Conservation (phyloP, 2,888 invertebrate genomes). For the Ischnura elegans region DNA sequence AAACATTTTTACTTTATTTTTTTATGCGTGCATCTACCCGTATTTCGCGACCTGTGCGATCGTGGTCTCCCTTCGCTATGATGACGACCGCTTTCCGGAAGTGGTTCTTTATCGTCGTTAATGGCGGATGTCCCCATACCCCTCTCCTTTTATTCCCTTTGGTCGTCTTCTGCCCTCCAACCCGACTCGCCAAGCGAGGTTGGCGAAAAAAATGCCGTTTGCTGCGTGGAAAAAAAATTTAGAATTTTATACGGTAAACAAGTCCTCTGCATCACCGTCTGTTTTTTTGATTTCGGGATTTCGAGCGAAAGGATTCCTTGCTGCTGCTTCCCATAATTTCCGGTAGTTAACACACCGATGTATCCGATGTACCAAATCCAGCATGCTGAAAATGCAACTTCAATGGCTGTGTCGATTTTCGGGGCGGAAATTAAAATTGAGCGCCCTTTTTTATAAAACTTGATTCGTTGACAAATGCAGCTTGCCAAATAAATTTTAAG, state of each 20-base stretch:
- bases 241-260: not conserved
- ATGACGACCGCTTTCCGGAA: conserved; percentile 20
- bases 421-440: not conserved
- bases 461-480: no score
- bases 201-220: not conserved
- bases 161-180: not conserved
- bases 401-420: not conserved
- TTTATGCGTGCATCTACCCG: not conserved
- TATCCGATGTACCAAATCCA: not conserved
- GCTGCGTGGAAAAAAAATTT: not conserved
- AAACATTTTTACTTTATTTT: not conserved
- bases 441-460: no score
- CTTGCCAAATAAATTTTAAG: no score
- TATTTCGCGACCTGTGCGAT: not conserved
- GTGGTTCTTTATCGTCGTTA: conserved; percentile 15
- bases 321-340: not conserved
- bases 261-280: not conserved
- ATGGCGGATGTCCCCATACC: not conserved
- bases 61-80: not conserved
- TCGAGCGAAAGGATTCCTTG: not conserved
- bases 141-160: not conserved
- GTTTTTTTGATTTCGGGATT: not conserved
- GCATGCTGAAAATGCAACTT: not conserved
- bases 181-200: not conserved
- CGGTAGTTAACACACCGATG: not conserved